phyloP scores from a whole-genome alignment of 1,140 invertebrate genomes.

The Drosophila ohnishii region DNA sequence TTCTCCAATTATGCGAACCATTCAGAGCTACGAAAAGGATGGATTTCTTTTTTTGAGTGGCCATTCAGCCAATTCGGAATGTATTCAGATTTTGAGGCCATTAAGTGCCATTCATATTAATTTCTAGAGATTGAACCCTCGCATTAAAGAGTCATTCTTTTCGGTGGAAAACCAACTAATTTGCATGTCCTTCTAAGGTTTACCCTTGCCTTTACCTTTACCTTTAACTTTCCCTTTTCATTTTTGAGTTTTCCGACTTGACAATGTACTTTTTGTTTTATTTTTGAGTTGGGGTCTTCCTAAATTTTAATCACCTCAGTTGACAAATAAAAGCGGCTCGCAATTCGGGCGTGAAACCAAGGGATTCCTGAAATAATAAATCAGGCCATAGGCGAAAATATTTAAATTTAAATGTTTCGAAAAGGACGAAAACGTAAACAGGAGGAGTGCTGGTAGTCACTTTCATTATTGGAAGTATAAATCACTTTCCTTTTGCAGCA shows the following conservation, averaged over 20 bases:
- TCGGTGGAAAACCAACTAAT: conserved; percentile 32
- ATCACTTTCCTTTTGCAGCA: conserved; percentile 71
- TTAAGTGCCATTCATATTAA: conserved; percentile 43
- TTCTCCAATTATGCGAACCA: conserved; percentile 24
- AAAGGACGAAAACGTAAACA: conserved; percentile 46
- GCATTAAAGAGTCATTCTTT: conserved; percentile 33
- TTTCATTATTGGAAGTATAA: conserved; percentile 82
- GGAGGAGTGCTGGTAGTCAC: conserved; percentile 58
- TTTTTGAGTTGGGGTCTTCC: conserved; percentile 29
- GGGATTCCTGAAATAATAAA: conserved; percentile 59
- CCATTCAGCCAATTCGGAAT: conserved; percentile 35
- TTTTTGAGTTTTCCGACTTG: conserved; percentile 5
- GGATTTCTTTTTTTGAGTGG: conserved; percentile 16
- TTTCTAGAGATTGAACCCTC: conserved; percentile 17
- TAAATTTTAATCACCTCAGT: conserved; percentile 77
- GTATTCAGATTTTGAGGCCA: conserved; percentile 35
- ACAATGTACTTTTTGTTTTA: conserved; percentile 28
- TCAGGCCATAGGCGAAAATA: conserved; percentile 78
- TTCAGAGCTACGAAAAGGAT: conserved; percentile 21
- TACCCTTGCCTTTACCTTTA: neutral
- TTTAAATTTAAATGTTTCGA: conserved; percentile 80
- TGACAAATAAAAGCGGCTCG: conserved; percentile 72
- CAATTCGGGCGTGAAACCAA: conserved; percentile 65
- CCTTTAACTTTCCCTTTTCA: conserved; percentile 10
- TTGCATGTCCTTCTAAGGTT: conserved; percentile 18